These are phyloP conservation scores for Porites divaricata DNA, from an alignment of 92 coral and sea anemone species.

Conservation along the genomic window DNA sequence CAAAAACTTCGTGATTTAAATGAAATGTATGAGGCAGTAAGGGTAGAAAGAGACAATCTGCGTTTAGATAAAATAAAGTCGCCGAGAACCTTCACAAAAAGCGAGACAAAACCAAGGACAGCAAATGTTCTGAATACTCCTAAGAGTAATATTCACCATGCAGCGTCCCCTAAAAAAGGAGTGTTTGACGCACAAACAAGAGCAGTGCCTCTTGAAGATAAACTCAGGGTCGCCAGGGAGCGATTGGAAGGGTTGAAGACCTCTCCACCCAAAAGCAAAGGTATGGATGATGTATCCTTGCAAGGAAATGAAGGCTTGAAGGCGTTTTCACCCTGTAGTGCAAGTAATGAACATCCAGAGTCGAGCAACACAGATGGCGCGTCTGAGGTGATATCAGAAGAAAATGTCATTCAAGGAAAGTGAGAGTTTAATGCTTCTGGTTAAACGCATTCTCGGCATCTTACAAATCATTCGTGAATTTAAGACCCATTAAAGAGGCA, in stretches of 20 bases:
- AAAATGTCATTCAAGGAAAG: neutral
- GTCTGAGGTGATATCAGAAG: slow-evolving; percentile 9
- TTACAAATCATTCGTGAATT: too few species aligned
- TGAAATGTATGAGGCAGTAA: slow-evolving; percentile 36
- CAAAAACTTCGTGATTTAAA: slow-evolving; percentile 33
- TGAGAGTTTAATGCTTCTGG: neutral
- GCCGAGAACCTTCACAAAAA: slow-evolving; percentile 11
- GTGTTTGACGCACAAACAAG: slow-evolving; percentile 21
- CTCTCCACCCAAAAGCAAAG: neutral
- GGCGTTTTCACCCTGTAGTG: neutral
- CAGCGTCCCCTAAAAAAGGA: slow-evolving; percentile 14
- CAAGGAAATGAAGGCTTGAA: neutral
- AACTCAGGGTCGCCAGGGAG: slow-evolving; percentile 27
- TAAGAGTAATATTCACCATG: slow-evolving; percentile 3
- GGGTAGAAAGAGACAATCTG: slow-evolving; percentile 31
- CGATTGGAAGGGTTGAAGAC: slow-evolving; percentile 38
- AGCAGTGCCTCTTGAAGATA: slow-evolving; percentile 34
- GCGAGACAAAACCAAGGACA: slow-evolving; percentile 15
- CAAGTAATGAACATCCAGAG: neutral
- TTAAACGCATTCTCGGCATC: too few species aligned
- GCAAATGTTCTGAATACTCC: slow-evolving; percentile 22
- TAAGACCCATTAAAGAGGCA: too few species aligned
- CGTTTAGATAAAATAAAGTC: slow-evolving; percentile 11
- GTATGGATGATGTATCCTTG: neutral
- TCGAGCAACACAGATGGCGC: neutral